phyloP scores from a whole-genome alignment of 1,140 invertebrate species.

The Drosophila azteca region DNA sequence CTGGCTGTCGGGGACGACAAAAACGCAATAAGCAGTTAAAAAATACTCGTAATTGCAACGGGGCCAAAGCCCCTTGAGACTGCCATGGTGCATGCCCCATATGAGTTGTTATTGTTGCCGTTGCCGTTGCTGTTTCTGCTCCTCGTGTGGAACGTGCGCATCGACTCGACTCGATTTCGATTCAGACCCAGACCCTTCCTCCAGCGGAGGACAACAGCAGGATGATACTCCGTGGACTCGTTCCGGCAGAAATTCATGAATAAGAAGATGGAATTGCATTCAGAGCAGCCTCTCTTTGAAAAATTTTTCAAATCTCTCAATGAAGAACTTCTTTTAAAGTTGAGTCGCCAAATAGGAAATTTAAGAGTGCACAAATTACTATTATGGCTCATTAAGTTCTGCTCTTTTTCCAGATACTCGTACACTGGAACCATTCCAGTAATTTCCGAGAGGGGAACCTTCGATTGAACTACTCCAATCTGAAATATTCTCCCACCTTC shows the following conservation, averaged over 20 bases:
- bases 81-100: conserved; percentile 67
- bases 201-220: conserved; percentile 47
- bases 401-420: conserved; percentile 27
- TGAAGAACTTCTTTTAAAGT: conserved; percentile 12
- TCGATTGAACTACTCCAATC: no score
- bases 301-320: conserved; percentile 1
- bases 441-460: conserved; percentile 9
- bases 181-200: conserved; percentile 18
- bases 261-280: conserved; percentile 69
- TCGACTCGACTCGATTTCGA: conserved; percentile 63
- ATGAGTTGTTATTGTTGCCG: conserved; percentile 67
- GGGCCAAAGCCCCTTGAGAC: conserved; percentile 57
- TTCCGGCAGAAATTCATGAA: conserved; percentile 71
- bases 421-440: conserved; percentile 26
- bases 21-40: conserved; percentile 82
- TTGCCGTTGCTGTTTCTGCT: conserved; percentile 20
- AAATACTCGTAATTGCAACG: conserved; percentile 81
- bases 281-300: conserved; percentile 12
- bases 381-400: conserved; percentile 34
- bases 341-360: not conserved
- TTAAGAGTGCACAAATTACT: conserved; percentile 17
- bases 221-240: conserved; percentile 68
- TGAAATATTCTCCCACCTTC: no score
- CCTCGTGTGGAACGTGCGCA: conserved; percentile 63
- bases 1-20: conserved; percentile 33